Percentiles rank a stretch among this genome's conserved stretches.
Conservation (phyloP, 2,797 vertebrate species). For the Sparidentex hasta region DNA sequence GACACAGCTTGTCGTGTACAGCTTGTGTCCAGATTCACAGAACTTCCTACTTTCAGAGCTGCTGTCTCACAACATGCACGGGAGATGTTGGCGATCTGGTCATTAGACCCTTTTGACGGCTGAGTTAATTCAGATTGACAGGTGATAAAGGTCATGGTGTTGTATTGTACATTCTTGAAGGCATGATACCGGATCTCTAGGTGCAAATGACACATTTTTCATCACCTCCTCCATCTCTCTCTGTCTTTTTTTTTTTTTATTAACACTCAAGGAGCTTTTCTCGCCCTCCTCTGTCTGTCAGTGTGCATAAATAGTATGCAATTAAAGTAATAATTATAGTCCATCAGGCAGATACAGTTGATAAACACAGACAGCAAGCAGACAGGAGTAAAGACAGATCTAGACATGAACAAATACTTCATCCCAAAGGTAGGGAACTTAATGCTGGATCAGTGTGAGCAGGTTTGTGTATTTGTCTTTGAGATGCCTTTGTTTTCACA, state of each 20-base stretch:
- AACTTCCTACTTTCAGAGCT: constrained; percentile 5
- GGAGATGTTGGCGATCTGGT: not conserved
- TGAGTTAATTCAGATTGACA: constrained; percentile 26
- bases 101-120: constrained; percentile 7
- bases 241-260: constrained; percentile 8
- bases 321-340: constrained; percentile 36
- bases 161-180: constrained; percentile 34
- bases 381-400: constrained; percentile 8
- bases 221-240: constrained; percentile 30
- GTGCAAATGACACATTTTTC: constrained; percentile 37
- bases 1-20: not conserved
- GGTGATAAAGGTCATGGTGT: constrained; percentile 38
- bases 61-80: not conserved
- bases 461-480: constrained; percentile 7
- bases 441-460: not conserved
- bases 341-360: constrained; percentile 6
- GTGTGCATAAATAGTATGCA: constrained; percentile 26
- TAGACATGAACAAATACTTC: constrained; percentile 11
- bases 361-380: constrained; percentile 23
- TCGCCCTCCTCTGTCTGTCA: constrained; percentile 28
- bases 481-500: not conserved
- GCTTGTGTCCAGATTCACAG: not conserved
- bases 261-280: constrained; percentile 24
- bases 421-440: not conserved
- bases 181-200: constrained; percentile 23